Conservation (phyloP, 2,113 vertebrate species). For the Bufo gargarizans region DNA sequence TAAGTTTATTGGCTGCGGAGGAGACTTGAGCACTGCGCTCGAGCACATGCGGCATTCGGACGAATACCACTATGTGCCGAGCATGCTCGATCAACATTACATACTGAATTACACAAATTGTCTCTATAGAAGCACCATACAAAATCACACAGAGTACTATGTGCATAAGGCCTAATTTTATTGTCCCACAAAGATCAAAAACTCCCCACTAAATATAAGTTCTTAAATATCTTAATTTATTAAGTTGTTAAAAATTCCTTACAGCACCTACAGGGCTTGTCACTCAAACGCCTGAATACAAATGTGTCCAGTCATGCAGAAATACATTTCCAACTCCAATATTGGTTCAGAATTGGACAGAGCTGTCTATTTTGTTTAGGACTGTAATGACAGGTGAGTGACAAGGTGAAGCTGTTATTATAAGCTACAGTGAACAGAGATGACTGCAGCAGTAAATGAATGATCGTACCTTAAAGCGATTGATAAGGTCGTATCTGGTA, state of each 20-base stretch:
- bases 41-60: too few relatives aligned
- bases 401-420: neutral
- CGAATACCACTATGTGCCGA: too few relatives aligned
- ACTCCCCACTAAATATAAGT: neutral
- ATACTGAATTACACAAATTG: too few relatives aligned
- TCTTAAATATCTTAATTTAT: neutral
- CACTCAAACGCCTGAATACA: neutral
- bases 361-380: neutral
- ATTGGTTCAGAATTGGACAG: neutral
- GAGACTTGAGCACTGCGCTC: too few relatives aligned
- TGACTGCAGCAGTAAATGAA: neutral
- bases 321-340: neutral
- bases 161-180: neutral
- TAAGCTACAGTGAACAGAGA: neutral
- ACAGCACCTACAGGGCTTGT: neutral
- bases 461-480: slow-evolving; percentile 89
- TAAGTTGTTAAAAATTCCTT: neutral
- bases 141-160: too few relatives aligned
- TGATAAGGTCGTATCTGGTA: slow-evolving; percentile 97
- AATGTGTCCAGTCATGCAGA: neutral
- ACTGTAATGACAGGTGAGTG: neutral
- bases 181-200: neutral
- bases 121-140: too few relatives aligned
- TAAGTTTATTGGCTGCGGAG: too few relatives aligned
- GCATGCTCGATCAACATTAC: too few relatives aligned